Evolutionary conservation across 1,140 invertebrate genomes (phyloP), one percentile per base, ranked within the genome.

Genomic region (Leptinotarsa defecta): DNA sequence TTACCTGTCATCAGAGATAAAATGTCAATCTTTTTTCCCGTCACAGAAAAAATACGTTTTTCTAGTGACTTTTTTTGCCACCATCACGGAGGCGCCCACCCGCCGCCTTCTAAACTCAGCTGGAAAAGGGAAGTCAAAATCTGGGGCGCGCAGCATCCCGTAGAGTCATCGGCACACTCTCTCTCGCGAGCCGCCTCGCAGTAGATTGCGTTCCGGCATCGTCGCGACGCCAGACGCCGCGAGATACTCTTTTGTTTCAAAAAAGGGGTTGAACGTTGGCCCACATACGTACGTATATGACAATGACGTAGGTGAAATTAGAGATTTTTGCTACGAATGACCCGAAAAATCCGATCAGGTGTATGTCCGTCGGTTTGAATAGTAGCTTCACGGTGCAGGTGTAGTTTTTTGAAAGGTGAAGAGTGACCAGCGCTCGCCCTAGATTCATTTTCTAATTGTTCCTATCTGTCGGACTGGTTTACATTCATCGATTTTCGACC

Each of bases 171-270:
- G 67, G 15, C n/a, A 68, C n/a, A 68, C 64, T 67, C 64, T 67
- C 64, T 67, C 64, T 57, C 52, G 52, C n/a, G 15, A 19, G 15
- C 17, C n/a, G 4, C 48, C 27, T 17, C 24, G 67, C 19, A 68
- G 67, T 48, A 68, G 67, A 68, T 24, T 20, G 67, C 67, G 67
- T 68, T 19, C 24, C 67, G 43, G 24, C 67, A 19, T 68, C 34
- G 67, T 68, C 67, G 67, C 34, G 63, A 19, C 63, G n/a, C 15
- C n/a, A 19, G 67, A 27, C n/a, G 67, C 34, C 43, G 67, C 24
- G n/a, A 13, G 24, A 48, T 13, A 19, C 34, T 68, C 67, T 68
- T 68, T 68, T 68, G 67, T 68, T 68, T 68, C 34, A 43, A 68
- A 17, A 68, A 68, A 34, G 67, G 67, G 67, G 67, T 68, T 48